Conservation (phyloP, 2,113 vertebrate genomes). For the Rhinolophus ferrumequinum region DNA sequence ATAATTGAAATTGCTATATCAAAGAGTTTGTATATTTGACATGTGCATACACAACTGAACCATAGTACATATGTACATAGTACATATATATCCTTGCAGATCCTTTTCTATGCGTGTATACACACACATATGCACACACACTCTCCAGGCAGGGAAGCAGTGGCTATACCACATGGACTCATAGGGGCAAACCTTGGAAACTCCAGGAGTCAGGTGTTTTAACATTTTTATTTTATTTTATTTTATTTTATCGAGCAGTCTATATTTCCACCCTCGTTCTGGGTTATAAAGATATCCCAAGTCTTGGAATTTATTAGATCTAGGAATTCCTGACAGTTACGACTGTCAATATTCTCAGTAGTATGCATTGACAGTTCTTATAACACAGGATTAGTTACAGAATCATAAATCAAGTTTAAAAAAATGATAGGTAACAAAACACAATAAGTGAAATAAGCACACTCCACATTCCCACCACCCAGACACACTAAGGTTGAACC, state of each 20-base stretch:
- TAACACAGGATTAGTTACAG: not conserved
- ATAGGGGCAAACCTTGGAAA: not conserved
- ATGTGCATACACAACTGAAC: not conserved
- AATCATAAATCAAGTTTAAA: not conserved
- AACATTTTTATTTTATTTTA: not conserved
- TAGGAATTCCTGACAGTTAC: not conserved
- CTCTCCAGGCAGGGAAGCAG: not conserved
- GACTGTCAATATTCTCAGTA: not conserved
- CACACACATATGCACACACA: not conserved
- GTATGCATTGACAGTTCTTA: not conserved
- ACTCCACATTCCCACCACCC: not conserved
- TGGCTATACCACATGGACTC: not conserved
- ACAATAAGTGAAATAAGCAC: not conserved
- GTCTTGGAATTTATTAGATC: not conserved
- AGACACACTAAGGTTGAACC: not conserved
- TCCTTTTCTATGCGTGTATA: not conserved
- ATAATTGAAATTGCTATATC: not conserved
- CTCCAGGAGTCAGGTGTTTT: not conserved
- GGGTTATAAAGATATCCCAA: not conserved
- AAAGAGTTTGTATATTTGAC: not conserved
- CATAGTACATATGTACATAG: not conserved
- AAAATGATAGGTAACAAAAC: not conserved
- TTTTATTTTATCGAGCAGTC: not conserved
- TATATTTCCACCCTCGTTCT: not conserved
- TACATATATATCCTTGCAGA: not conserved